Percentiles rank a stretch among this genome's conserved stretches.
Conservation (phyloP, 2,888 invertebrate species). For the Phoronis australis region DNA sequence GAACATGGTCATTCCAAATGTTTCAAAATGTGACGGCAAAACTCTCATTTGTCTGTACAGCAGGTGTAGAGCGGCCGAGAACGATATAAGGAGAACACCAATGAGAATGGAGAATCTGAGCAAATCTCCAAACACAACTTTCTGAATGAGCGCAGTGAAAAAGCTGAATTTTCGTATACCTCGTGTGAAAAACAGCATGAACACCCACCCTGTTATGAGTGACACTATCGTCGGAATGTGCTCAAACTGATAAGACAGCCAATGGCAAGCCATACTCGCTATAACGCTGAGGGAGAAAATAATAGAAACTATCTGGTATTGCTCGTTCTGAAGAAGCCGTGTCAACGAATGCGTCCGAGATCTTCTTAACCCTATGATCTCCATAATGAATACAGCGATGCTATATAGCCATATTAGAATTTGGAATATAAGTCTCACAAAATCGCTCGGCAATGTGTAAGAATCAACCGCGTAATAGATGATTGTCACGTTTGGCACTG, state of each 20-base stretch:
- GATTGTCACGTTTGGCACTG: no score
- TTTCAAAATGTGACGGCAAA: conserved; percentile 15
- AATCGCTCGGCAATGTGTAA: no score
- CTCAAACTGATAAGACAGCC: neutral
- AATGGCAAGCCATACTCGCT: neutral
- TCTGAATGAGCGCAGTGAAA: conserved; percentile 33
- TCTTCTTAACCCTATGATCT: no score
- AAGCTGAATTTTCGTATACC: conserved; percentile 29
- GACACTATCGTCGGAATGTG: conserved; percentile 19
- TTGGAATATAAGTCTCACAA: no score
- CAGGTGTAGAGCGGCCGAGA: neutral
- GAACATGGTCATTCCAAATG: conserved; percentile 21
- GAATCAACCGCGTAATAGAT: no score
- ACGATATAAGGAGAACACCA: neutral
- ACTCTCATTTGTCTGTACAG: neutral
- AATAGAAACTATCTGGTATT: neutral
- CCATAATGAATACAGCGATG: no score
- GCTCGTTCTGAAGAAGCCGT: neutral
- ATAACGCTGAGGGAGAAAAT: neutral
- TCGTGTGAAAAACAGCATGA: conserved; percentile 27
- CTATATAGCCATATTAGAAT: no score
- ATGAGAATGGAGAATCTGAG: conserved; percentile 5
- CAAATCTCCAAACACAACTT: conserved; percentile 25
- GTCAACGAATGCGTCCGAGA: no score
- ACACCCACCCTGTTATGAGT: conserved; percentile 31